Conservation (phyloP, 2,113 vertebrate genomes). For the Podocnemis expansa region DNA sequence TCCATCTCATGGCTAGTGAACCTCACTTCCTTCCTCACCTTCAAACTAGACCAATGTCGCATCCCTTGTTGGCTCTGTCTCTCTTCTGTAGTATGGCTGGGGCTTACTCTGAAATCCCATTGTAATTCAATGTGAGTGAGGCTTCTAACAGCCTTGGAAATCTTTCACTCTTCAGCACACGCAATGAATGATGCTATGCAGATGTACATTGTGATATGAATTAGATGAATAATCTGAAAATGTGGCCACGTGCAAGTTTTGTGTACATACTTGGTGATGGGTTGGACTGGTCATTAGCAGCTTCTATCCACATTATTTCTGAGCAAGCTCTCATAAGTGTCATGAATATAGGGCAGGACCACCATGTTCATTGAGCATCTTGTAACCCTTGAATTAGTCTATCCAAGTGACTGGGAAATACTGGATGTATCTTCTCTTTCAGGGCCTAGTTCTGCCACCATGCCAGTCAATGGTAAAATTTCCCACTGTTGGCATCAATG, state of each 20-base stretch:
- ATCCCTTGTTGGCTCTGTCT: conserved; percentile 9
- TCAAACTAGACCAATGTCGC: conserved; percentile 59
- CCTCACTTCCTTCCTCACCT: conserved; percentile 1
- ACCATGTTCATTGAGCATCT: not conserved
- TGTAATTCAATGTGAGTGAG: conserved; percentile 16
- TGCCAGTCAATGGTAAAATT: not conserved
- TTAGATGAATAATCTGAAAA: not conserved
- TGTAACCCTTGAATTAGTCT: not conserved
- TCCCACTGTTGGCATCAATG: not conserved
- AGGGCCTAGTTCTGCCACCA: rapidly evolving
- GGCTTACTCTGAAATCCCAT: conserved; percentile 38
- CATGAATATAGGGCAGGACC: not conserved
- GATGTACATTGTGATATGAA: not conserved
- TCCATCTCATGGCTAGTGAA: conserved; percentile 61
- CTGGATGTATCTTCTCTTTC: not conserved
- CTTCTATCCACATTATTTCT: conserved; percentile 38
- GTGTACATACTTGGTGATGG: not conserved
- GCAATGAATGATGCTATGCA: not conserved
- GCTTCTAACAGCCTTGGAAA: conserved; percentile 10
- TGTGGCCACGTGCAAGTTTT: not conserved
- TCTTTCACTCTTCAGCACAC: not conserved
- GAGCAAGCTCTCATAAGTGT: not conserved
- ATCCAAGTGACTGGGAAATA: rapidly evolving
- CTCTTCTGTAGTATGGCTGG: conserved; percentile 7
- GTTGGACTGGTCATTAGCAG: conserved; percentile 40